phyloP scores from a whole-genome alignment of 2,113 vertebrate genomes.

The Platysternon megacephalum region DNA sequence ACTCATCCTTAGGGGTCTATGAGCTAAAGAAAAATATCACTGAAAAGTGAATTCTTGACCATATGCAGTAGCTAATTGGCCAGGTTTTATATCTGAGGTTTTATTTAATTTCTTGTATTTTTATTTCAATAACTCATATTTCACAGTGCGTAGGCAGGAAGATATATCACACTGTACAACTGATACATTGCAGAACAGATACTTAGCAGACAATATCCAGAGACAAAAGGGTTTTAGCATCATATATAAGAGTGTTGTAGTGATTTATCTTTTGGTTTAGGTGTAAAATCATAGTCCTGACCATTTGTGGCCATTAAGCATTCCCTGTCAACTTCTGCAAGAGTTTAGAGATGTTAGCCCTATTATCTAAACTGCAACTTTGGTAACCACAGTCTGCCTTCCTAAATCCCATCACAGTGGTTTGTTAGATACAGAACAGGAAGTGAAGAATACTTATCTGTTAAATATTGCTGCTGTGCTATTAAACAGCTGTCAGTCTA shows the following conservation, averaged over 20 bases:
- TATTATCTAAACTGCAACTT: neutral
- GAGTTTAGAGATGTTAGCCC: neutral
- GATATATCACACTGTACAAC: neutral
- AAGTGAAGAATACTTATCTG: neutral
- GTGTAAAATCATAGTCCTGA: neutral
- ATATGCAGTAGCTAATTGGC: neutral
- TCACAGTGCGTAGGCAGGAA: neutral
- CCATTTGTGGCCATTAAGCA: neutral
- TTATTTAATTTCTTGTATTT: conserved; percentile 20
- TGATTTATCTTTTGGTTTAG: neutral
- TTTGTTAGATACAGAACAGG: neutral
- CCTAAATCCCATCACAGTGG: neutral
- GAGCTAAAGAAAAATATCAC: neutral
- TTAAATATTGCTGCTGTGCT: neutral
- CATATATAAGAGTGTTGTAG: neutral
- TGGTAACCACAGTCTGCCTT: neutral
- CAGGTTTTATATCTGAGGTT: conserved; percentile 48
- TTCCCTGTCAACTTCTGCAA: neutral
- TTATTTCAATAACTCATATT: too few species aligned
- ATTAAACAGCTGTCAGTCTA: neutral
- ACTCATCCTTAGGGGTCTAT: neutral
- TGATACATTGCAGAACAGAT: neutral
- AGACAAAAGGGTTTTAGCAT: neutral
- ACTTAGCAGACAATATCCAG: neutral
- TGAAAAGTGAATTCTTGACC: conserved; percentile 36